Percentiles rank a stretch among this genome's conserved stretches.
These are phyloP conservation scores for Microcebus murinus DNA, from an alignment of 2,113 vertebrate species.

Conservation along the genomic window DNA sequence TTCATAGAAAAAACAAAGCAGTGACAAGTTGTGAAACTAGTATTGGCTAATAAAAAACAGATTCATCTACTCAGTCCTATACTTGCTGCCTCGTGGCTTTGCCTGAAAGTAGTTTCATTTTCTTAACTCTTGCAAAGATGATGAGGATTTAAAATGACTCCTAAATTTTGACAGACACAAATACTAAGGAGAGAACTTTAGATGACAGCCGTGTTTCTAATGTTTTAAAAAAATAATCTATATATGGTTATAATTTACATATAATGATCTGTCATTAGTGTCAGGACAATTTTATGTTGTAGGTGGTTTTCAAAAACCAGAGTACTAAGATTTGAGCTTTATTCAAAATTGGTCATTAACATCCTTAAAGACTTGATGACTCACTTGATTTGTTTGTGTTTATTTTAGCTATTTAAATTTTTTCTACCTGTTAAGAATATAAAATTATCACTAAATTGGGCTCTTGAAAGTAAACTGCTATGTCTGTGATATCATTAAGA, in stretches of 20 bases:
- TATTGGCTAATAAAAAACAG: constrained; percentile 68
- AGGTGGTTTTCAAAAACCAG: not conserved
- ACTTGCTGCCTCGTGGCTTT: not conserved
- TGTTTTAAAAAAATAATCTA: not conserved
- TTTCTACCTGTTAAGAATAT: not conserved
- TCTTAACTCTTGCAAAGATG: constrained; percentile 27
- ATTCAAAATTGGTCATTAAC: not conserved
- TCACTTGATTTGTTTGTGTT: not conserved
- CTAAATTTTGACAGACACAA: constrained; percentile 38
- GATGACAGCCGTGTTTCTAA: not conserved
- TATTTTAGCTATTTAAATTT: constrained; percentile 17
- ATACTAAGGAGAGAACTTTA: constrained; percentile 3
- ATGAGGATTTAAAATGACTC: constrained; percentile 8
- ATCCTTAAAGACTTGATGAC: not conserved
- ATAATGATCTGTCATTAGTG: not conserved
- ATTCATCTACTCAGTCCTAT: not conserved
- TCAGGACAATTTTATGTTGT: not conserved
- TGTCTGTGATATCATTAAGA: constrained; percentile 14
- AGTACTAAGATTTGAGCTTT: not conserved
- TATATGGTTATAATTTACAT: constrained; percentile 1
- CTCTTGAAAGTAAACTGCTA: not conserved
- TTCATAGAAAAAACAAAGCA: constrained; percentile 53
- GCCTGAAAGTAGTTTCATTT: constrained; percentile 41
- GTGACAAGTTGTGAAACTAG: constrained; percentile 63
- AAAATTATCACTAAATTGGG: not conserved